Evolutionary conservation across 2,113 vertebrate genomes (phyloP), one percentile per base, ranked within the genome.

Genomic region (Nyctereutes procyonoides): DNA sequence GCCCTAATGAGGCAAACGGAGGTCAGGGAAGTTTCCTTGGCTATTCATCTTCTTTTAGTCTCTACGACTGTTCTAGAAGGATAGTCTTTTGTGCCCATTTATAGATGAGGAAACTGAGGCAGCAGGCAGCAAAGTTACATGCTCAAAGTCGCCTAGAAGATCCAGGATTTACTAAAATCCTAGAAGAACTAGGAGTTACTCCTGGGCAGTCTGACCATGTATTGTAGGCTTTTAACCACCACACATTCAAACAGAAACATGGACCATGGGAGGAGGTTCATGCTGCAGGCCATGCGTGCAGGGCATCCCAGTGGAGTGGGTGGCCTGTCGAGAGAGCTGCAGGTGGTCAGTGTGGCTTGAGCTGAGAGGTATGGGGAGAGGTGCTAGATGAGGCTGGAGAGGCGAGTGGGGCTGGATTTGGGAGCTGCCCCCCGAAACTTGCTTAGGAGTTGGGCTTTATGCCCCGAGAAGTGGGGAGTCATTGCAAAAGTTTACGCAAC

Each of bases 141-240:
- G 22, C 19, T 67, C 48, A 56, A 3, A 13, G 28, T 69, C 14
- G 53, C 6, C 43, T 43, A 43, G 43, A 43, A 43, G 43, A 43
- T 43, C 43, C 43, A 43, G 43, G 43, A 43, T 43, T 43, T 43
- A 43, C 43, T 43, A 43, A 43, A 43, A 43, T 43, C 43, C 43
- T 43, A 43, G 43, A 35, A 12, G n/a, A 26, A 55, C 26, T 15
- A 53, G 51, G 13, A 19, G 71, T 82, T 38, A 60, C 5, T 69
- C 8, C 32, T 38, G n/a, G 73, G n/a, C 7, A 7, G 8, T 67
- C 24, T 88, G 43, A 38, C 11, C 13, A 4, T 0, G 1, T 0
- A 15, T 24, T 28, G 35, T 35, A 8, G 30, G 48, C 8, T 87
- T 15, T 51, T 48, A 30, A 24, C 30, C 14, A 73, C 22, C 6